Conservation (phyloP, 2,113 vertebrate genomes). For the Callocephalon fimbriatum region DNA sequence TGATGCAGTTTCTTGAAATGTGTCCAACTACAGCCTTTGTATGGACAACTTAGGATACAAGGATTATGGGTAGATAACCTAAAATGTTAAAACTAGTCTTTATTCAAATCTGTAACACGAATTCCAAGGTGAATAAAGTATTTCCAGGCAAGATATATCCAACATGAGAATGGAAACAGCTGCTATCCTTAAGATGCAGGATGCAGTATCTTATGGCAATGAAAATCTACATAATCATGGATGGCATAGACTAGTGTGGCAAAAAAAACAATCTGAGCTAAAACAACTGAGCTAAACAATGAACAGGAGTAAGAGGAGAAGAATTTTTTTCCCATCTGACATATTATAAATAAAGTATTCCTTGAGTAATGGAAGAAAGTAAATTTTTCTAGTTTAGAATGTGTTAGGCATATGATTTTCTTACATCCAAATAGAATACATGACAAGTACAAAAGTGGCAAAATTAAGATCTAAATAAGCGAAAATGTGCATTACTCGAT, state of each 20-base stretch:
- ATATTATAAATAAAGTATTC: background rate
- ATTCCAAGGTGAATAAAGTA: background rate
- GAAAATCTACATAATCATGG: background rate
- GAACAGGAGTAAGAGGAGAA: background rate
- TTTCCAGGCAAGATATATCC: background rate
- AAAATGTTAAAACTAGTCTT: background rate
- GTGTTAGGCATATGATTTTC: background rate
- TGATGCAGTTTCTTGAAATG: background rate
- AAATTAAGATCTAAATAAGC: background rate
- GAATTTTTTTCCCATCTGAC: background rate
- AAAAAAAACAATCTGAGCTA: background rate
- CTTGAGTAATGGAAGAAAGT: background rate
- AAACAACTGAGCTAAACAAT: background rate
- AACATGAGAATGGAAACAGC: background rate
- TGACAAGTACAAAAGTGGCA: background rate
- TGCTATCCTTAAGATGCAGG: background rate
- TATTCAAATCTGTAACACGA: background rate
- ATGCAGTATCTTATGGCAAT: background rate
- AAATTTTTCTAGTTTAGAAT: background rate
- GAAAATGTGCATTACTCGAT: background rate
- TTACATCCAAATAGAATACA: background rate
- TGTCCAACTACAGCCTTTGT: background rate
- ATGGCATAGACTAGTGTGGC: fast-evolving
- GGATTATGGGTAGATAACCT: background rate
- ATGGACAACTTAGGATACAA: background rate